Evolutionary conservation across 2,888 invertebrate species (phyloP), one percentile per base, ranked within the genome.

Genomic region (Rhorus exstirpatorius): DNA sequence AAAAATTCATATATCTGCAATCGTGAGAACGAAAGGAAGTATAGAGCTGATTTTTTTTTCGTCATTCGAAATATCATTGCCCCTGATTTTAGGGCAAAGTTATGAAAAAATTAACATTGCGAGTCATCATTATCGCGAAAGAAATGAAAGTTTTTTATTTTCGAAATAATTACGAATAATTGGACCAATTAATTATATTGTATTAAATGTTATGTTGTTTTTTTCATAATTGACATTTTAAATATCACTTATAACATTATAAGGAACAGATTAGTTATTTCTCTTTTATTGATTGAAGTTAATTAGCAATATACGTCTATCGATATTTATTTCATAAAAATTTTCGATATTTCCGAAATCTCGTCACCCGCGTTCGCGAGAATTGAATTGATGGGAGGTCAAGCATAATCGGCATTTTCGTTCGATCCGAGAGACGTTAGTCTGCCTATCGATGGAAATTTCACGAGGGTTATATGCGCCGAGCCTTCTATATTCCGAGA

Each of bases 381-480:
- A n/a, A 3, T 26, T 10, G 12, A 35, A 51, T 51, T 51, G 12
- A 51, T 35, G 1, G 41, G 19, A 35, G 8, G 19, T 51, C 21
- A 24, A 12, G 35, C 24, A 51, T 31, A 65, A 41, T 41, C 21
- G 12, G 19, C 19, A n/a, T 60, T 58, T 60, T 41, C 46, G 12
- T 70, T 58, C 38, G 53, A 35, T 19, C 53, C 3, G n/a, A 7
- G 44, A 19, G 44, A 46, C 26, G 8, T 10, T 24, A 55, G 53
- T 6, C 26, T 55, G 12, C n/a, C 19, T 44, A 31, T 17, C 24
- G 71, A 65, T 71, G 65, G 76, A 77, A 77, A 77, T 77, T 81
- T 81, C 60, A 61, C 71, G 60, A 72, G 24, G 51, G 81, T 72
- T 81, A 77, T 81, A n/a, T n/a, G n/a, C n/a, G 71, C 76, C 26